Base-by-base conservation (phyloP, 1,140 invertebrate genomes). In the Sesamia nonagrioides region DNA sequence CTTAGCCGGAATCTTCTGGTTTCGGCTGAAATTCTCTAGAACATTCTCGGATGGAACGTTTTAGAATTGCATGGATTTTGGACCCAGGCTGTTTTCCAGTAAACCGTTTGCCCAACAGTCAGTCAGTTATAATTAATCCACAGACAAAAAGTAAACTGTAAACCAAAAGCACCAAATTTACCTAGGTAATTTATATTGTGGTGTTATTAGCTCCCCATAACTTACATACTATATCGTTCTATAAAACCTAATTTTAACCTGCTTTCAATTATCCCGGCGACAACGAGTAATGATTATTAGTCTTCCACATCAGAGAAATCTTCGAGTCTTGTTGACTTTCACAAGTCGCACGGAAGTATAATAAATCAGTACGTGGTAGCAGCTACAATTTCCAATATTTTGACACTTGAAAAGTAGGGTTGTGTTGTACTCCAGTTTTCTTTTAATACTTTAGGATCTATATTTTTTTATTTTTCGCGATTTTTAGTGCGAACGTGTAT, bases 301-400 rank as follows among this genome's bases (percentile, higher is more conserved):
- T 58, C 13, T 58, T 33, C 33, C 54, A 21, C 54, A 58, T 58
- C 27, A 58, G 54, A 27, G 9, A 58, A 58, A 9, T 15, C 54
- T 33, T 27, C 54, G 54, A 27, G 11, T 33, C 17, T 56, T 21
- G 54, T 27, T 27, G 54, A 58, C 54, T 13, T 58, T 33, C 13
- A 27, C 54, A 58, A 58, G 54, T 58, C 21, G 54, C 21, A 21
- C 54, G 54, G 21, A 58, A 58, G 54, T 58, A 58, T 27, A 33
- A 27, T 21, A 33, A 58, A 27, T 27, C 7, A 58, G 45, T 5
- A 50, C 9, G 45, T 0, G 45, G 3, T 33, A 33, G 54, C 4
- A 27, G 54, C 27, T 58, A 58, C 54, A 58, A 33, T 58, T 58
- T 58, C 21, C 54, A 58, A 58, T 58, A 58, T 27, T 58, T 58